A percentile compares a stretch with the other conserved stretches of the same genome.
Evolutionary conservation across 2,888 invertebrate species (phyloP).

Genomic region (Folsomia manolachei): DNA sequence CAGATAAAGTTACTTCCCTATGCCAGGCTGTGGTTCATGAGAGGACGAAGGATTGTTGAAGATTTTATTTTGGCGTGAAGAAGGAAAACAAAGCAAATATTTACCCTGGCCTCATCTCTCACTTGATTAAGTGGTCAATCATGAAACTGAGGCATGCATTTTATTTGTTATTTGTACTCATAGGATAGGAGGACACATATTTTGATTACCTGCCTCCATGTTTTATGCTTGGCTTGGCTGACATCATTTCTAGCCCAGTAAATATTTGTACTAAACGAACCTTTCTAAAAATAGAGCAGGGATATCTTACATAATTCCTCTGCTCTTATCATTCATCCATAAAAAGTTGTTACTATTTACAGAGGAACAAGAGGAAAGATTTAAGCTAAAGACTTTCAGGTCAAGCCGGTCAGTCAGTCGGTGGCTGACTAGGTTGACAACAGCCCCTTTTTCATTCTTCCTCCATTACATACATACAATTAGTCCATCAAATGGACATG

Average conservation of each 20-base stretch:
- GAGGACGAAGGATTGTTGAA: too few relatives aligned
- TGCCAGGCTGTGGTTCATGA: too few relatives aligned
- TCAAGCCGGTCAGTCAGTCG: slow-evolving; percentile 8
- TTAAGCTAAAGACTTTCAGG: neutral
- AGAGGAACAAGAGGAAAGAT: neutral
- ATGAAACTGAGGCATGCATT: neutral
- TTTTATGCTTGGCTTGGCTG: too few relatives aligned
- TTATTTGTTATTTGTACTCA: neutral
- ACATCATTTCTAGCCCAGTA: too few relatives aligned
- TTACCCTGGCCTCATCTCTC: neutral
- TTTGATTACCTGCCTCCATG: neutral
- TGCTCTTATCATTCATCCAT: too few relatives aligned
- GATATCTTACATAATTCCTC: slow-evolving; percentile 18
- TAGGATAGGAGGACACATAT: neutral
- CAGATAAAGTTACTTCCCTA: too few relatives aligned
- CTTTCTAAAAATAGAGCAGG: slow-evolving; percentile 13
- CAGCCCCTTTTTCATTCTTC: too few relatives aligned
- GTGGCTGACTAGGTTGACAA: too few relatives aligned
- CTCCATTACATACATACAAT: too few relatives aligned
- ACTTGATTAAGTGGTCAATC: too few relatives aligned
- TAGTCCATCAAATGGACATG: too few relatives aligned
- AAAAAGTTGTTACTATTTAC: slow-evolving; percentile 1
- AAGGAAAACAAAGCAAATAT: neutral
- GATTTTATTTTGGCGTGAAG: neutral
- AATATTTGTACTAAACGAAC: neutral